Evolutionary conservation across 2,888 invertebrate species (phyloP), one percentile per base, ranked within the genome.

Genomic region (Tryphoninae sp.): DNA sequence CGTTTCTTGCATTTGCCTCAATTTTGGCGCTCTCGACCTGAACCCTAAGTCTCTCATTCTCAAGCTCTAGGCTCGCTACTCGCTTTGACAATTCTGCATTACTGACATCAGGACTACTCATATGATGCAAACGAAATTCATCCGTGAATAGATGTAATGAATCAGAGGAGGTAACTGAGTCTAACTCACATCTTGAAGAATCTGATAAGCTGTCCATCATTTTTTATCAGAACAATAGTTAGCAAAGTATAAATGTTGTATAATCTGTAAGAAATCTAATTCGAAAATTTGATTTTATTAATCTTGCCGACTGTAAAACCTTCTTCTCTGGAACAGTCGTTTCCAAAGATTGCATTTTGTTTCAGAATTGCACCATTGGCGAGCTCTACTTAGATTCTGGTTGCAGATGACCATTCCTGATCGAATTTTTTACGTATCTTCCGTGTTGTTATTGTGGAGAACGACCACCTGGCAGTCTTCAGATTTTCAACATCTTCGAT

Each of bases 1-100:
- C 88, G 33, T 87, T 88, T 80, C 86, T 88, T 2, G 88, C 89
- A 49, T 87, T 87, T n/a, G 90, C 76, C 65, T 90, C 90, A 23
- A 90, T 84, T 9, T 85, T 87, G 23, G 68, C 65, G 71, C 87
- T 89, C 71, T 89, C 90, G 42, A 89, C 72, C 51, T 90, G 89
- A 0, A 87, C 80, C 58, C 86, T 75, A 9, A 90, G 82, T n/a
- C 88, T 81, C 23, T 89, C 89, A 42, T 90, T 90, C 53, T 89
- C 89, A 65, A 89, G 75, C 78, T 90, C 90, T 16, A 90, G 67
- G 8, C 81, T 74, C 2, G 88, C 86, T 13, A 88, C 64, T 13
- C 86, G 84, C 49, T 88, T 89, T 7, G 86, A 86, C 49, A 89
- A 68, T 49, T 88, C 89, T 58, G 84, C 81, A n/a, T 86, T 89